Evolutionary conservation across 2,888 invertebrate genomes (phyloP), one percentile per base, ranked within the genome.

Genomic region (Kuschelorhynchus macadamiae): DNA sequence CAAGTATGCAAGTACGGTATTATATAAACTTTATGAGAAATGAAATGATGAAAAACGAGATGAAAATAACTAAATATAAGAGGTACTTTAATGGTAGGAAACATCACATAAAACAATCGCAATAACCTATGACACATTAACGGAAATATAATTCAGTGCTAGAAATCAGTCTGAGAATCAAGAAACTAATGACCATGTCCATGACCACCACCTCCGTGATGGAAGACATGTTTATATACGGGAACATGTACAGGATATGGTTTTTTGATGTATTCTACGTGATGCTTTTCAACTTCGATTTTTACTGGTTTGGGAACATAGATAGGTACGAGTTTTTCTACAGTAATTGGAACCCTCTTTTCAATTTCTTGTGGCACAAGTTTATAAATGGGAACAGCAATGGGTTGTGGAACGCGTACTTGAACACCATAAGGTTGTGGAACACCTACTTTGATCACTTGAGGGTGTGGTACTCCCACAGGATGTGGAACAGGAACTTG

Each of bases 361-460:
- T 91, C 91, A 56, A 91, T 87, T 71, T 91, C 87, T 75, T 92
- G 90, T 9, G 90, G 90, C 2, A 91, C 90, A 76, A 89, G 85
- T 84, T 91, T 91, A 78, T 91, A 92, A 59, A 91, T 89, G 0
- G 92, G 91, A 47, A 91, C 88, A 69, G 89, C 89, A 55, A 92
- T 89, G 73, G 91, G 91, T 77, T 91, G 91, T 62, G 92, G 90
- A 25, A 92, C 89, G 0, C 87, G 82, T 0, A 92, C 87, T 76
- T 91, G 91, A 0, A 92, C 91, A 0, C 92, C 88, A 83, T 91
- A 91, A 1, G 92, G 92, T 66, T 92, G 90, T 1, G 92, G 92
- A 46, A 92, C 91, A 61, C 91, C 89, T 41, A 92, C 86, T 80
- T 90, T 90, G 72, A 92, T 87, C 76, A 89, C 87, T 81, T 89